Base-by-base conservation (phyloP, 2,888 invertebrate species). In the Eupithecia dodoneata region DNA sequence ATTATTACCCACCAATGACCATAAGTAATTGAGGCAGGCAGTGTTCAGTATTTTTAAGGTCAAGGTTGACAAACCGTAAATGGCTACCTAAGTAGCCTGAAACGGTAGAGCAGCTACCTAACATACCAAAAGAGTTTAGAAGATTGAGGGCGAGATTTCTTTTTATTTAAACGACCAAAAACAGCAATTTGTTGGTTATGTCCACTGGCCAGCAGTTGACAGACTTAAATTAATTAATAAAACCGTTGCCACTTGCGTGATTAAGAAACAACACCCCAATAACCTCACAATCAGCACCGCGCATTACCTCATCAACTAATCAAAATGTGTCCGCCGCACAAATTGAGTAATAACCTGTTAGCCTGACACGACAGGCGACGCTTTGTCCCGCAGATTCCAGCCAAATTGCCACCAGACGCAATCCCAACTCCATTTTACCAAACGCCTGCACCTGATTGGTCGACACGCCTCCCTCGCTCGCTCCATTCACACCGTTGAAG, bases 271-370 rank as follows among this genome's bases (percentile, higher is more conserved):
- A 44, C 75, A 41, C 55, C 76, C 76, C 70, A 76, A 78, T 74
- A 47, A 78, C 76, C 78, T 83, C 85, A 86, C 88, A 87, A 87
- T 84, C n/a, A 69, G 69, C 10, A 89, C 91, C 90, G 87, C 91
- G 85, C 84, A 91, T 93, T 91, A 93, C 88, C 88, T 89, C 87
- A 89, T 90, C 87, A 89, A 89, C 91, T 92, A 92, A 93, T 93
- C 93, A 91, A 87, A 91, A 91, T 87, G 91, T 92, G 92, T 93
- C 93, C 84, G 88, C 89, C 91, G 91, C 92, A 91, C 92, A 90
- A 91, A 93, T 93, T 93, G 93, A 91, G 92, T 94, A 94, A 94
- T 91, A 92, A 92, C 91, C 90, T 92, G 93, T 92, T 93, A 92
- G 89, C 88, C 87, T 89, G 81, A 87, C 85, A 63, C 81, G 80